Percentiles rank a stretch among this genome's conserved stretches.
phyloP scores from a whole-genome alignment of 1,140 invertebrate species.

The Aphis craccivora region DNA sequence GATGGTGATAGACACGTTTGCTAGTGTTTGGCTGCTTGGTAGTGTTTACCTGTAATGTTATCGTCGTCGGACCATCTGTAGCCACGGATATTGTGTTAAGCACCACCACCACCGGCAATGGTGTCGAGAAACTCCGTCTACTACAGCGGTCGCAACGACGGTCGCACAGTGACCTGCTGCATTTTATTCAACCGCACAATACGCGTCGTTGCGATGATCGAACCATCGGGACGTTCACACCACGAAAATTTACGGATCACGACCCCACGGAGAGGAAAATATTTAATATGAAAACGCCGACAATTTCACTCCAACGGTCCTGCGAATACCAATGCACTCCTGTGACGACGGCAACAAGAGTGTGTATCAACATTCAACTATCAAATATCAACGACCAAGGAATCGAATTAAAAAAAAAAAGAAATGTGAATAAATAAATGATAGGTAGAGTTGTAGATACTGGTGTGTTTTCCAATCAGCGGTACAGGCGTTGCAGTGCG shows the following conservation, averaged over 20 bases:
- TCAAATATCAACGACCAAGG: neutral
- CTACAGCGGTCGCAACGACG: neutral
- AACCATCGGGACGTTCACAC: neutral
- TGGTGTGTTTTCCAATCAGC: slow-evolving; percentile 30
- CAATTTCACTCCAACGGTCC: neutral
- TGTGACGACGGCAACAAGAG: neutral
- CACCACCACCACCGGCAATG: neutral
- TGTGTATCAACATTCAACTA: neutral
- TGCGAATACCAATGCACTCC: neutral
- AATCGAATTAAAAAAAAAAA: neutral
- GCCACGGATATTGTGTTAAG: neutral
- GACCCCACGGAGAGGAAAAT: neutral
- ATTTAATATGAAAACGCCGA: neutral
- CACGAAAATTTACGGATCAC: neutral
- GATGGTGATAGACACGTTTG: neutral
- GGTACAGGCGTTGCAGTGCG: neutral
- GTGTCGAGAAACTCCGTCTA: neutral
- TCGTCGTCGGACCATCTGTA: neutral
- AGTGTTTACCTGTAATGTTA: neutral
- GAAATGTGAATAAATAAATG: slow-evolving; percentile 15
- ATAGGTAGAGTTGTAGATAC: neutral
- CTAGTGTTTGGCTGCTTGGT: neutral
- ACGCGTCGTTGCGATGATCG: neutral
- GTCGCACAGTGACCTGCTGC: neutral
- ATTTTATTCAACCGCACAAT: neutral